A percentile compares a stretch with the other conserved stretches of the same genome.
These are phyloP conservation scores for Pygoscelis antarcticus DNA, from an alignment of 2,113 vertebrate species.

Conservation along the genomic window DNA sequence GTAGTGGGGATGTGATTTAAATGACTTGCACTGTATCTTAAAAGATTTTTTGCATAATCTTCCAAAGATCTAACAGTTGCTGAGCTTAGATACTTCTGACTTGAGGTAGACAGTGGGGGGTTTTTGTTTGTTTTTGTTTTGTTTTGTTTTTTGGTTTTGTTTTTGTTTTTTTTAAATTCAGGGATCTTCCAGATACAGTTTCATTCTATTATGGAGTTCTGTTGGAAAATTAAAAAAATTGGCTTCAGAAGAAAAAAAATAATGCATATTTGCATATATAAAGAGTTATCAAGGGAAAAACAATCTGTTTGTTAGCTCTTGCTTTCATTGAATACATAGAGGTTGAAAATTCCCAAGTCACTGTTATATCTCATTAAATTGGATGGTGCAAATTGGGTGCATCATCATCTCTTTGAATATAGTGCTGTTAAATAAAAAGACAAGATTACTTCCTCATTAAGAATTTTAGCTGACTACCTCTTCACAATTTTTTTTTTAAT, in stretches of 20 bases:
- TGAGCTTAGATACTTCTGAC: neutral
- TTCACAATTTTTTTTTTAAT: neutral
- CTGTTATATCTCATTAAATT: neutral
- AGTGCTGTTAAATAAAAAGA: neutral
- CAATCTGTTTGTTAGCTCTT: neutral
- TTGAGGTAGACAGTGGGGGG: neutral
- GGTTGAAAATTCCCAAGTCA: neutral
- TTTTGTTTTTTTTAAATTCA: neutral
- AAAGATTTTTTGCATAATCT: neutral
- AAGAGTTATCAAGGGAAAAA: neutral
- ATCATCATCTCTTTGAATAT: neutral
- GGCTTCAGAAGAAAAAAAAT: neutral
- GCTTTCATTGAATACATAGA: neutral
- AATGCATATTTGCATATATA: neutral
- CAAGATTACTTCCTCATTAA: neutral
- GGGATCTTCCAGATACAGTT: neutral
- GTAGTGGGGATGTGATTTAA: neutral
- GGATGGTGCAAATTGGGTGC: neutral
- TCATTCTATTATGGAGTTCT: neutral
- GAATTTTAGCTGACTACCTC: slow-evolving; percentile 3
- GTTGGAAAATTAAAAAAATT: neutral
- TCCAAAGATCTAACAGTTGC: neutral
- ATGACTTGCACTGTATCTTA: neutral
- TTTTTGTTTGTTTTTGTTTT: no score
- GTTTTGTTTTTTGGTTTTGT: no score